Conservation (phyloP, 2,797 vertebrate species). For the Artibeus lituratus region DNA sequence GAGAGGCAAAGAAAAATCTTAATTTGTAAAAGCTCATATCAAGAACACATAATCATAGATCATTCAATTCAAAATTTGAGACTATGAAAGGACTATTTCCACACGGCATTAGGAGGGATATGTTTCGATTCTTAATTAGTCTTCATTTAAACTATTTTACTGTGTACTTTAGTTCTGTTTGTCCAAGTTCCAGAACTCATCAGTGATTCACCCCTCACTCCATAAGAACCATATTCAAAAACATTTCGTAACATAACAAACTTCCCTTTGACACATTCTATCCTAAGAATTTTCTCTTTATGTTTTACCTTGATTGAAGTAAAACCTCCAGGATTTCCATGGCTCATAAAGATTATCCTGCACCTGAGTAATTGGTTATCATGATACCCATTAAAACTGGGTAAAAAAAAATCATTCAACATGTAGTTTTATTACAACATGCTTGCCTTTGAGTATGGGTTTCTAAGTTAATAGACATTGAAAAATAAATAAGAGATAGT, state of each 20-base stretch:
- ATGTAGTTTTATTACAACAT: neutral
- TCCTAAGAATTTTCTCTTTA: neutral
- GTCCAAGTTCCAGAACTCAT: conserved; percentile 40
- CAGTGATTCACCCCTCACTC: conserved; percentile 47
- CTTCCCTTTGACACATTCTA: neutral
- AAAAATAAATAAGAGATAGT: neutral
- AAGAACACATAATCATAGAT: neutral
- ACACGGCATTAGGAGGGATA: neutral
- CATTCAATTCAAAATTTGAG: neutral
- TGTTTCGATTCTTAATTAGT: conserved; percentile 14
- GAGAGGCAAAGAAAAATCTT: conserved; percentile 64
- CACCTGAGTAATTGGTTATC: neutral
- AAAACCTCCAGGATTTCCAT: neutral
- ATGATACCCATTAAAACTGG: neutral
- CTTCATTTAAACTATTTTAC: conserved; percentile 21
- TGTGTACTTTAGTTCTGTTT: conserved; percentile 26
- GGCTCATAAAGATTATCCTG: neutral
- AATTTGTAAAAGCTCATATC: conserved; percentile 35
- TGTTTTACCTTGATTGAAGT: conserved; percentile 19
- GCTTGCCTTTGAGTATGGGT: neutral
- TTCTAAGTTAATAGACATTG: neutral
- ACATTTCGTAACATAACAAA: conserved; percentile 49
- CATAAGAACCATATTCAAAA: conserved; percentile 43
- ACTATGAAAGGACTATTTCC: conserved; percentile 35
- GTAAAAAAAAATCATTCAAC: neutral